phyloP scores from a whole-genome alignment of 2,888 invertebrate genomes.

The Cecidostiba fungosa region DNA sequence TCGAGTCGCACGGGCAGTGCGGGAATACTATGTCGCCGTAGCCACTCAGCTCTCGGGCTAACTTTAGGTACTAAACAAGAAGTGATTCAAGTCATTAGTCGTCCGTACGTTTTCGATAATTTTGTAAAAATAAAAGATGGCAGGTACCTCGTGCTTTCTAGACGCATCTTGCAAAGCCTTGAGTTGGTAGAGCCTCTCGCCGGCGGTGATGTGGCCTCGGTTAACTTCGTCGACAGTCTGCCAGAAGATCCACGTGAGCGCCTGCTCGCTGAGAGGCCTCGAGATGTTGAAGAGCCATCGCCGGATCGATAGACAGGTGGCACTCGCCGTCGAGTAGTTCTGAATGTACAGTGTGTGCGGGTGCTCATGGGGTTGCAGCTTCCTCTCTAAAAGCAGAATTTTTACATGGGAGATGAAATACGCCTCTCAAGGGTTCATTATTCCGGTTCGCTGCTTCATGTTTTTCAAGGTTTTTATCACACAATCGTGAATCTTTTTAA shows the following conservation, averaged over 20 bases:
- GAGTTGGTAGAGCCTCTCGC: slow-evolving; percentile 95
- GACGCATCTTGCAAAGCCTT: slow-evolving; percentile 96
- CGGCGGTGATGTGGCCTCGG: slow-evolving; percentile 94
- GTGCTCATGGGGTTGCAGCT: slow-evolving; percentile 95
- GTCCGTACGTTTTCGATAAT: not conserved
- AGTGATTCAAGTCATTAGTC: not conserved
- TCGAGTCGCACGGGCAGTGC: slow-evolving; percentile 94
- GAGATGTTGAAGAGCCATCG: slow-evolving; percentile 92
- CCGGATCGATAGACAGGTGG: slow-evolving; percentile 94
- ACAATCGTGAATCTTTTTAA: too few species aligned
- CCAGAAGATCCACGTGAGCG: slow-evolving; percentile 93
- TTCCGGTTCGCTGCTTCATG: not conserved
- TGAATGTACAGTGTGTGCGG: slow-evolving; percentile 99
- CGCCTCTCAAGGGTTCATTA: not conserved
- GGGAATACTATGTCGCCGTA: slow-evolving; percentile 98
- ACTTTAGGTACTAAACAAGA: slow-evolving; percentile 85
- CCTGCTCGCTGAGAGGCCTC: slow-evolving; percentile 86
- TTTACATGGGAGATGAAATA: not conserved
- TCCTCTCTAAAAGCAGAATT: slow-evolving; percentile 87
- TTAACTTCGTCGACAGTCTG: slow-evolving; percentile 98
- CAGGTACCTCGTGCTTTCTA: slow-evolving; percentile 88
- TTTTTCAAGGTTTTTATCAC: too few species aligned
- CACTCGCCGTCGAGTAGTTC: slow-evolving; percentile 98
- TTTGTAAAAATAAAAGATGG: not conserved
- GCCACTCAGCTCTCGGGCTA: slow-evolving; percentile 93